Evolutionary conservation across 2,888 invertebrate genomes (phyloP).

Genomic region (Sicus ferrugineus): DNA sequence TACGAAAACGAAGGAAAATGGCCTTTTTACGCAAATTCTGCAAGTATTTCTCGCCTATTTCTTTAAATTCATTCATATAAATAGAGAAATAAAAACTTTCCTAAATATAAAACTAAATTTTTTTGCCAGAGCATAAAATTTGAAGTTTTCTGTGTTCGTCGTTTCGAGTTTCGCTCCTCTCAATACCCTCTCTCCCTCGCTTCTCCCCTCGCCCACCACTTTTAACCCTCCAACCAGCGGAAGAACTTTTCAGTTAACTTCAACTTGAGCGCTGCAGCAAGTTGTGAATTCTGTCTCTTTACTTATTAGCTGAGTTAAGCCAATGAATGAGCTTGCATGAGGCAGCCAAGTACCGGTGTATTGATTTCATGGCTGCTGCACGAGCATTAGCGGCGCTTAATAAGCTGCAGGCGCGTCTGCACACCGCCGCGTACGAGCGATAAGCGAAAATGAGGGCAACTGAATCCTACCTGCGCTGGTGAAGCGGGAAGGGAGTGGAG

Average conservation of each 20-base stretch:
- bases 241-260: conserved; percentile 2
- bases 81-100: not conserved
- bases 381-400: not conserved
- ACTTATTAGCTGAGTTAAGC: conserved; percentile 1
- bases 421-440: no score
- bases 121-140: not conserved
- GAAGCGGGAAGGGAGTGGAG: not conserved
- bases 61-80: no score
- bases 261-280: not conserved
- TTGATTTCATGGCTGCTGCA: not conserved
- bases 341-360: no score
- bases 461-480: not conserved
- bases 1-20: not conserved
- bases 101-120: not conserved
- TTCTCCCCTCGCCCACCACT: not conserved
- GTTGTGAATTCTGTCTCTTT: not conserved
- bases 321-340: conserved; percentile 1
- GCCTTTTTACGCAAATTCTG: not conserved
- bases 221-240: not conserved
- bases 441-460: not conserved
- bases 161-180: not conserved
- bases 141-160: not conserved
- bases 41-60: not conserved
- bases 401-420: not conserved
- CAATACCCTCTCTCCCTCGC: not conserved